These are phyloP conservation scores for Pristionchus maxplancki DNA, from an alignment of 2,888 invertebrate genomes.

Conservation along the genomic window DNA sequence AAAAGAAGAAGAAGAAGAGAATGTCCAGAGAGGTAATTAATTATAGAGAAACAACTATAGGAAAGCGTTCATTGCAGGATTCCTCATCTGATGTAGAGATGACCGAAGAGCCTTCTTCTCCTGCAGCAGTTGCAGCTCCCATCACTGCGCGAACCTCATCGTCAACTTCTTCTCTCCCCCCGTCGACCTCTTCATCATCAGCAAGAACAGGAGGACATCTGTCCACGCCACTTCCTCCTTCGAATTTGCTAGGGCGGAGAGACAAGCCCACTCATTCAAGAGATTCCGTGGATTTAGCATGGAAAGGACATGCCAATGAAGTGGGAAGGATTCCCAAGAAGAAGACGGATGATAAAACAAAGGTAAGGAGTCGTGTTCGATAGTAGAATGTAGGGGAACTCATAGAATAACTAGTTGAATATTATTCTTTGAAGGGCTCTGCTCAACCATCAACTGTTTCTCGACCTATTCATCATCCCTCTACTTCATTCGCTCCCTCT, in stretches of 20 bases:
- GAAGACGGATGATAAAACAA: not conserved
- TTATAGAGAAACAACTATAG: too few species aligned
- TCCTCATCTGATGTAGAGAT: not conserved
- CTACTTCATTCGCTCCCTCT: not conserved
- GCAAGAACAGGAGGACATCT: too few species aligned
- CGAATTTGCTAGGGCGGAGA: not conserved
- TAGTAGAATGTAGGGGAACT: too few species aligned
- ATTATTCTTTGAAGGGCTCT: too few species aligned
- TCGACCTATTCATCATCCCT: not conserved
- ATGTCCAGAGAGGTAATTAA: not conserved
- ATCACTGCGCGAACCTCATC: not conserved
- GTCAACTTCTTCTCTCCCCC: not conserved
- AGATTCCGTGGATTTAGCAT: not conserved
- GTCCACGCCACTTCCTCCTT: not conserved
- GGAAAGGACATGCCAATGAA: not conserved
- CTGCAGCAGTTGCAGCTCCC: not conserved
- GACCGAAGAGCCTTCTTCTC: too few species aligned
- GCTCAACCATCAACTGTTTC: too few species aligned
- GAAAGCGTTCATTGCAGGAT: too few species aligned
- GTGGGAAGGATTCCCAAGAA: conserved; percentile 11
- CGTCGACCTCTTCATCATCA: not conserved
- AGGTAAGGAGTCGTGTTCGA: too few species aligned
- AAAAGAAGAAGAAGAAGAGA: not conserved
- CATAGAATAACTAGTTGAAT: too few species aligned
- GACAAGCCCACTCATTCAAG: too few species aligned